Evolutionary conservation across 2,888 invertebrate species (phyloP).

Genomic region (Aporophyla nigra): DNA sequence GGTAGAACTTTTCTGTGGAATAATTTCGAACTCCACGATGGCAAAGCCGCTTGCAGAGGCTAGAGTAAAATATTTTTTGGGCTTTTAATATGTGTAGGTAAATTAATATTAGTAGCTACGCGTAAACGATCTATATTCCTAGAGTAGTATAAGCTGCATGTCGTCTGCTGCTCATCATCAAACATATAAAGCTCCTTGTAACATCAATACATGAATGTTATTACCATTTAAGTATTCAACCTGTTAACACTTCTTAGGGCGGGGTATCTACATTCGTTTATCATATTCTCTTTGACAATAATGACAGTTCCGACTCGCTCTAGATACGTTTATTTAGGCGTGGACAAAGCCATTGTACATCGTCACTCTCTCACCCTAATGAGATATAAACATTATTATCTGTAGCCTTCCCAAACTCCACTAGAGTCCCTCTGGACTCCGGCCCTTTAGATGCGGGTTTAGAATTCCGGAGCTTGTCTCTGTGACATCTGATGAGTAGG

Average conservation of each 20-base stretch:
- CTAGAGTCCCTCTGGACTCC: constrained; percentile 41
- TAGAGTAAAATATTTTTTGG: too few species aligned
- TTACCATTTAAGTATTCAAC: constrained; percentile 27
- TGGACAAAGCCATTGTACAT: constrained; percentile 45
- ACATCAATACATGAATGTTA: constrained; percentile 10
- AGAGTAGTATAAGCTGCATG: constrained; percentile 8
- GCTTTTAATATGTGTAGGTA: too few species aligned
- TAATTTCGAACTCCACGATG: too few species aligned
- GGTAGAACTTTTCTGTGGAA: too few species aligned
- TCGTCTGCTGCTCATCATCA: constrained; percentile 7
- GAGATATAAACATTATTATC: constrained; percentile 65
- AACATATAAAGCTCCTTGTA: constrained; percentile 1
- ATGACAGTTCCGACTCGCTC: constrained; percentile 48
- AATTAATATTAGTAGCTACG: neutral
- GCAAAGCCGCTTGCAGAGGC: too few species aligned
- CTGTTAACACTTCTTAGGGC: constrained; percentile 43
- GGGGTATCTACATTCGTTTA: constrained; percentile 33
- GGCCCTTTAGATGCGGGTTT: constrained; percentile 52
- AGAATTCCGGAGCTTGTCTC: constrained; percentile 54
- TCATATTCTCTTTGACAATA: constrained; percentile 57
- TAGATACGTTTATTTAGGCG: constrained; percentile 59
- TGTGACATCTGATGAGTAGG: constrained; percentile 65
- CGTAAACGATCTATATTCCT: neutral
- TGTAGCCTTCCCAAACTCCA: constrained; percentile 51
- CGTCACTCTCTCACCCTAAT: constrained; percentile 59